Evolutionary conservation across 2,888 invertebrate genomes (phyloP).

Genomic region (Ophion ventricosus): DNA sequence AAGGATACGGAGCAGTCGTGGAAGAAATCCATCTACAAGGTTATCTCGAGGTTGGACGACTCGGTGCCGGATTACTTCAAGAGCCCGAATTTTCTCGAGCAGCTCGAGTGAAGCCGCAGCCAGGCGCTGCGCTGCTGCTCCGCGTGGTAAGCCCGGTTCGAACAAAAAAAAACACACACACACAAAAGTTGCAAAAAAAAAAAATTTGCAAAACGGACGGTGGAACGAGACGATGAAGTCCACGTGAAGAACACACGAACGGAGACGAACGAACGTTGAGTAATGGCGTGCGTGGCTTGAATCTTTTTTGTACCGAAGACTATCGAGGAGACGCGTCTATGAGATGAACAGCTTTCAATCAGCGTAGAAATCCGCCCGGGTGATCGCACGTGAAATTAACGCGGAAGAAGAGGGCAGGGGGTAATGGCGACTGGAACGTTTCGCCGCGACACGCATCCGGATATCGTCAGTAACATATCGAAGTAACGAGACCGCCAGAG

Average conservation of each 20-base stretch:
- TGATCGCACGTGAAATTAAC: not conserved
- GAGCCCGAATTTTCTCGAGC: slow-evolving; percentile 99
- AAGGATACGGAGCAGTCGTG: slow-evolving; percentile 99
- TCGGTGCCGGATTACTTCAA: slow-evolving; percentile 99
- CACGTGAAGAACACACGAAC: not conserved
- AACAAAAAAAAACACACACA: slow-evolving; percentile 24
- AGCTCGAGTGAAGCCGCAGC: slow-evolving; percentile 91
- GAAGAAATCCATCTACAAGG: slow-evolving; percentile 99
- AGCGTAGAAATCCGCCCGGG: not conserved
- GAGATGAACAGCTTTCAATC: slow-evolving; percentile 2
- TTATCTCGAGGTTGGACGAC: slow-evolving; percentile 99
- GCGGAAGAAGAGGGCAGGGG: too few relatives aligned
- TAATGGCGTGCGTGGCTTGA: slow-evolving; percentile 45
- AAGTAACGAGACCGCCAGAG: slow-evolving; percentile 61
- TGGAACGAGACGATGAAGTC: slow-evolving; percentile 27
- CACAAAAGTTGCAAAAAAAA: not conserved
- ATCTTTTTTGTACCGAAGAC: slow-evolving; percentile 63
- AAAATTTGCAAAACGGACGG: slow-evolving; percentile 24
- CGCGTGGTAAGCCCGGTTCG: slow-evolving; percentile 69
- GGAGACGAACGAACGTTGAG: slow-evolving; percentile 4
- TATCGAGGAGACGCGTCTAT: slow-evolving; percentile 43
- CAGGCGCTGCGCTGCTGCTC: slow-evolving; percentile 71
- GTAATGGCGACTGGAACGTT: slow-evolving; percentile 62
- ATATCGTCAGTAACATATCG: slow-evolving; percentile 82
- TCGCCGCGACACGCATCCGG: slow-evolving; percentile 79